Evolutionary conservation across 1,140 invertebrate genomes (phyloP).

Genomic region (Plectrocnemia conspersa): DNA sequence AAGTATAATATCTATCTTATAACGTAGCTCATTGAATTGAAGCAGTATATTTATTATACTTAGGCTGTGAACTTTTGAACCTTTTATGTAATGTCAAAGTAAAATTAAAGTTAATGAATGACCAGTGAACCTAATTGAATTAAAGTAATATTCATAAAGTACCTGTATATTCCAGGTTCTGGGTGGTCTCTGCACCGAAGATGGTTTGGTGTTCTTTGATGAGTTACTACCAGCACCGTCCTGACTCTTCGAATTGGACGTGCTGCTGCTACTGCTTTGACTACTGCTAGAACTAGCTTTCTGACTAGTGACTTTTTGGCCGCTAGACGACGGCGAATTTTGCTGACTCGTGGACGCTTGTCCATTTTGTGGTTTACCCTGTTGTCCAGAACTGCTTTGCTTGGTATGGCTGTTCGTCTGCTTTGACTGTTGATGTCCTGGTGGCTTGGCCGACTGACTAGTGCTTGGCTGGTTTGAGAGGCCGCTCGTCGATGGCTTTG

Average conservation of each 20-base stretch:
- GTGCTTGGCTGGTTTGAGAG: not conserved
- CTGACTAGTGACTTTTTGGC: not conserved
- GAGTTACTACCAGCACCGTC: slow-evolving; percentile 40
- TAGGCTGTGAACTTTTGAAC: not conserved
- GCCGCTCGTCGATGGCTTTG: not conserved
- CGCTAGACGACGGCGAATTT: not conserved
- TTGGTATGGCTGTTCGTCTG: not conserved
- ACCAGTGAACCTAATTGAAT: too few relatives aligned
- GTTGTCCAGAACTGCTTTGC: slow-evolving; percentile 14
- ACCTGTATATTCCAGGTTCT: slow-evolving; percentile 50
- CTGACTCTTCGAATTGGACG: slow-evolving; percentile 20
- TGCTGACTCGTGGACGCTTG: not conserved
- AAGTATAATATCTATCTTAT: too few relatives aligned
- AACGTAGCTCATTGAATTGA: too few relatives aligned
- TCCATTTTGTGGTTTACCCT: slow-evolving; percentile 19
- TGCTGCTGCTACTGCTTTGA: not conserved
- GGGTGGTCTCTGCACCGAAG: slow-evolving; percentile 36
- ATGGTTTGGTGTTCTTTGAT: slow-evolving; percentile 34
- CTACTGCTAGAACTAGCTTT: not conserved
- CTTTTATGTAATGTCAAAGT: too few relatives aligned
- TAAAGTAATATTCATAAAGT: slow-evolving; percentile 15
- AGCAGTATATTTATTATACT: too few relatives aligned
- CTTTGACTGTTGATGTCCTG: not conserved
- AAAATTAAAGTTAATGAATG: too few relatives aligned
- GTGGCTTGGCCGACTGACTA: slow-evolving; percentile 7